Percentiles rank a stretch among this genome's conserved stretches.
These are phyloP conservation scores for Caenorhabditis elegans DNA, from an alignment of 1,140 invertebrate genomes.

Conservation along the genomic window WBcel235 BX284606.5:6811501-6812000, in stretches of 20 bases:
- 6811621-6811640: constrained; percentile 10
- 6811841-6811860: not conserved
- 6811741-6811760: constrained; percentile 20
- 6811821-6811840: not conserved
- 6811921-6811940: not conserved
- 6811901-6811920: not conserved
- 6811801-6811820: constrained; percentile 13
- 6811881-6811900: constrained; percentile 15
- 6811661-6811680: constrained; percentile 29
- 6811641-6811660: constrained; percentile 35
- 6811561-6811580: not conserved
- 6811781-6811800: constrained; percentile 24
- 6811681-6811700: constrained; percentile 33
- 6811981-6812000: constrained; percentile 19
- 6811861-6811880: not conserved
- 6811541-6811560: constrained; percentile 44
- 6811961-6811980: not conserved
- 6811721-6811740: constrained; percentile 27
- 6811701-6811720: constrained; percentile 35
- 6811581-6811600: not conserved
- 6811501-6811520: not conserved
- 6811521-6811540: constrained; percentile 2
- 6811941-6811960: not conserved
- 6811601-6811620: not conserved
- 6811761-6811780: not conserved